A percentile compares a stretch with the other conserved stretches of the same genome.
Conservation (phyloP, 2,113 vertebrate species). For the Suncus etruscus region DNA sequence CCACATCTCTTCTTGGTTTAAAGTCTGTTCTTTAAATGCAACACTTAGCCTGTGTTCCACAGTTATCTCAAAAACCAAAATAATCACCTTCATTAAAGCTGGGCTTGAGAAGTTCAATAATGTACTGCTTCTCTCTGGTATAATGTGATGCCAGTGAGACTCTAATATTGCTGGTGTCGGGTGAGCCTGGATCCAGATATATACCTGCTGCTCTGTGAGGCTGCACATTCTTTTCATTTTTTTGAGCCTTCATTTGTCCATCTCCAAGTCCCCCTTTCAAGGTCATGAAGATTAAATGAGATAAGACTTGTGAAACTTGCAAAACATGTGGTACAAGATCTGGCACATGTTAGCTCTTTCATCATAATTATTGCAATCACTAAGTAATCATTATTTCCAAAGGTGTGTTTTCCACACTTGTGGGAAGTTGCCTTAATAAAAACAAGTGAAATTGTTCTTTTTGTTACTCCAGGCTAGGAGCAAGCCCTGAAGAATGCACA, state of each 20-base stretch:
- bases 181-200: not conserved
- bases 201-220: not conserved
- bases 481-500: not conserved
- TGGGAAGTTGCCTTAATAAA: not conserved
- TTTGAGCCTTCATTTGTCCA: not conserved
- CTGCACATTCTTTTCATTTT: not conserved
- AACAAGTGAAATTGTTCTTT: constrained; percentile 12
- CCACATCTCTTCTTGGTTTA: not conserved
- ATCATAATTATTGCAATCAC: not conserved
- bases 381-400: constrained; percentile 33
- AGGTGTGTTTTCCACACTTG: not conserved
- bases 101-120: constrained; percentile 17
- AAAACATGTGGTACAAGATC: not conserved
- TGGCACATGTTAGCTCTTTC: not conserved
- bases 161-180: not conserved
- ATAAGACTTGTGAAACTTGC: not conserved
- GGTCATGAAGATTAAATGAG: not conserved
- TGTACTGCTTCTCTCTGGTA: not conserved
- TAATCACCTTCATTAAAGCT: not conserved
- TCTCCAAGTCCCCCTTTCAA: not conserved
- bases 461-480: not conserved
- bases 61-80: not conserved
- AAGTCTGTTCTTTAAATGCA: not conserved
- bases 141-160: not conserved
- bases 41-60: not conserved